Conservation (phyloP, 2,797 vertebrate genomes). For the Nyctalus aviator region DNA sequence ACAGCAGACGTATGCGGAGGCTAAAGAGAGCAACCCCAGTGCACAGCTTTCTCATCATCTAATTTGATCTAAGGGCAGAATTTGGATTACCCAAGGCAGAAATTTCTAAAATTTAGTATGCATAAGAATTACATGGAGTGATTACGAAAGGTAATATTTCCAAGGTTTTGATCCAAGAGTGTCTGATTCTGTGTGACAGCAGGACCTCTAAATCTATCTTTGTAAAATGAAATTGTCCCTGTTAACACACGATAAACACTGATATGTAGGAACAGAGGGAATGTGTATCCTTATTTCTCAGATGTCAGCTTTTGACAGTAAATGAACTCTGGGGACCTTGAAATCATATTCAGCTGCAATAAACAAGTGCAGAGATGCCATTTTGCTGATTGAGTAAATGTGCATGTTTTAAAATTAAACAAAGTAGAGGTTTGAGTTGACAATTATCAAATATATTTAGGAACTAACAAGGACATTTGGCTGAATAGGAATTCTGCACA, state of each 20-base stretch:
- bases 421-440: not conserved
- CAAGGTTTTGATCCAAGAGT: conserved; percentile 16
- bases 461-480: not conserved
- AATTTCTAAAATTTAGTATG: conserved; percentile 21
- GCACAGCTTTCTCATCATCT: not conserved
- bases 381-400: conserved; percentile 32
- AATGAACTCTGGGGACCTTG: not conserved
- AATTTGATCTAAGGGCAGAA: conserved; percentile 16
- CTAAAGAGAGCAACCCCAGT: not conserved
- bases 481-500: not conserved
- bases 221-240: not conserved
- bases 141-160: not conserved
- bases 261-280: not conserved
- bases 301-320: conserved; percentile 2
- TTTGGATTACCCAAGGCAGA: not conserved
- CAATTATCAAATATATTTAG: not conserved
- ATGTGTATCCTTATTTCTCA: not conserved
- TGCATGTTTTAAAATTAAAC: not conserved
- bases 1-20: not conserved
- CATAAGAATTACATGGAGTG: not conserved
- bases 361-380: not conserved
- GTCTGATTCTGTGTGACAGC: not conserved
- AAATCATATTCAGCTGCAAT: conserved; percentile 13
- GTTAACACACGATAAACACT: conserved; percentile 37
- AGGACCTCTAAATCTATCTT: not conserved